phyloP scores from a whole-genome alignment of 1,140 invertebrate genomes.

The Mamestra configurata region DNA sequence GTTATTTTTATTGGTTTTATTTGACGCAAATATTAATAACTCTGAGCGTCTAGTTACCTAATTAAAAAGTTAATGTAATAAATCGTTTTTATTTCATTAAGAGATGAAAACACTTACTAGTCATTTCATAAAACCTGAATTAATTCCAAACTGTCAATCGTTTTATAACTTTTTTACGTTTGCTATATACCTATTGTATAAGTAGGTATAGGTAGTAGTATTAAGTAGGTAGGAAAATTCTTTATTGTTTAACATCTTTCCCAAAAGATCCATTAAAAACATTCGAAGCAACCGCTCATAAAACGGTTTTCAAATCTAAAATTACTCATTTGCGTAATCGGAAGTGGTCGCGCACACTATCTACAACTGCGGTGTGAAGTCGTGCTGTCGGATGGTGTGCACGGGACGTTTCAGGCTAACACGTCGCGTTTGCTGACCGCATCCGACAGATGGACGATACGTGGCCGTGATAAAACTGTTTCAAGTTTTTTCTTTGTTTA shows the following conservation, averaged over 20 bases:
- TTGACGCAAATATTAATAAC: neutral
- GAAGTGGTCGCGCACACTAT: constrained; percentile 65
- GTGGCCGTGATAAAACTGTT: constrained; percentile 26
- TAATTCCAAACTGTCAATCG: too few relatives aligned
- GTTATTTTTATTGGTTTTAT: constrained; percentile 4
- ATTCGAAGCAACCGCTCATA: neutral
- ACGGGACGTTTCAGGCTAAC: constrained; percentile 9
- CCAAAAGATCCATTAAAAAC: too few relatives aligned
- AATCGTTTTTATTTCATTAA: too few relatives aligned
- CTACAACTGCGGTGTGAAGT: constrained; percentile 33
- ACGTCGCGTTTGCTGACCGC: constrained; percentile 24
- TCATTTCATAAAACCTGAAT: too few relatives aligned
- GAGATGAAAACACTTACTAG: too few relatives aligned
- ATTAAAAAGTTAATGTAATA: neutral
- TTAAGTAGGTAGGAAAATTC: too few relatives aligned
- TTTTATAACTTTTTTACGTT: too few relatives aligned
- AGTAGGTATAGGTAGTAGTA: too few relatives aligned
- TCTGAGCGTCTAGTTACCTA: neutral
- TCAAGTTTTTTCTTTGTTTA: constrained; percentile 16
- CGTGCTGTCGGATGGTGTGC: constrained; percentile 5
- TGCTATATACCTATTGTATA: too few relatives aligned
- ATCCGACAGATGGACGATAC: constrained; percentile 33
- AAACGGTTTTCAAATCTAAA: constrained; percentile 15
- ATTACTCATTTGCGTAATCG: constrained; percentile 56
- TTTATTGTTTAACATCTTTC: too few relatives aligned